Evolutionary conservation across 2,113 vertebrate genomes (phyloP).

Genomic region (Tautogolabrus adspersus): DNA sequence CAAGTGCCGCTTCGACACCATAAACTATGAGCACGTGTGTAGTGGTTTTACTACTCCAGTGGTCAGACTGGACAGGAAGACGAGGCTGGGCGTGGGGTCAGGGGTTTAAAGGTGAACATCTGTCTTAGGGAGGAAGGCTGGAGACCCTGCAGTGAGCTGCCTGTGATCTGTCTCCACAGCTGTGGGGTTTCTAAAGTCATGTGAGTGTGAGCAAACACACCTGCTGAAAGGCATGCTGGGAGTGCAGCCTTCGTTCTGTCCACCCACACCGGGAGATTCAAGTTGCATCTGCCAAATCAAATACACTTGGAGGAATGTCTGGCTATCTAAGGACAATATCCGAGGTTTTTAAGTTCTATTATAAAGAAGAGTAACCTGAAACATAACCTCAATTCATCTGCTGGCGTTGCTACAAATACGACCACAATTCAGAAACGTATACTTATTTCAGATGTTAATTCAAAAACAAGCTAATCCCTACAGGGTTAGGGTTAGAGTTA

Average conservation of each 20-base stretch:
- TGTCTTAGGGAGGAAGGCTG: slow-evolving; percentile 56
- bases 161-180: slow-evolving; percentile 75
- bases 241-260: slow-evolving; percentile 34
- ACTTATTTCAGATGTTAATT: too few species aligned
- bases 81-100: slow-evolving; percentile 31
- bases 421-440: background rate
- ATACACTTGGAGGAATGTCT: slow-evolving; percentile 32
- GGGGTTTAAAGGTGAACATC: slow-evolving; percentile 72
- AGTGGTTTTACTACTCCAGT: slow-evolving; percentile 4
- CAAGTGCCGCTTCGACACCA: background rate
- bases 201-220: slow-evolving; percentile 75
- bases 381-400: background rate
- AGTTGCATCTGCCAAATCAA: slow-evolving; percentile 63
- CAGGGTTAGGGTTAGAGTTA: too few species aligned
- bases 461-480: too few species aligned
- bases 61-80: slow-evolving; percentile 60
- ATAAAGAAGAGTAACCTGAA: background rate
- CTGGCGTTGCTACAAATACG: background rate
- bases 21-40: background rate
- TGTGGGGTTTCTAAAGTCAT: slow-evolving; percentile 71
- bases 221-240: slow-evolving; percentile 77
- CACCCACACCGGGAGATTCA: slow-evolving; percentile 49
- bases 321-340: slow-evolving; percentile 47
- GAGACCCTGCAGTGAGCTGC: slow-evolving; percentile 56
- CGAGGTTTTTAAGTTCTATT: background rate